phyloP scores from a whole-genome alignment of 2,888 invertebrate genomes.

The Netelia melanura region DNA sequence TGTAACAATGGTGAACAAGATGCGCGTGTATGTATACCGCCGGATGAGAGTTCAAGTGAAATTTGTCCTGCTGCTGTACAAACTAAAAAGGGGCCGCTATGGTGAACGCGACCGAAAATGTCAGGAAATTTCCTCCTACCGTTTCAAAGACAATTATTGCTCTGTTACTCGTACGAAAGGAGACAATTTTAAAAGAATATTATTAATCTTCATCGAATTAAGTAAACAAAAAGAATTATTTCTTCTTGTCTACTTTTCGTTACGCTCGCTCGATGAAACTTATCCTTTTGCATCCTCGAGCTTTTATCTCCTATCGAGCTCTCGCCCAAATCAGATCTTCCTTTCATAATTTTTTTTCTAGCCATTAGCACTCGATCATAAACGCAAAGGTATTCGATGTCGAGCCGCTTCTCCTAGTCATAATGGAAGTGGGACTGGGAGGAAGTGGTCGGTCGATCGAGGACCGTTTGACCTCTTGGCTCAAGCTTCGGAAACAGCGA shows the following conservation, averaged over 20 bases:
- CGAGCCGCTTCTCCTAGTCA: background rate
- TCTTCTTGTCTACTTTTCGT: background rate
- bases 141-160: slow-evolving; percentile 2
- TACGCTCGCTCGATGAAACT: background rate
- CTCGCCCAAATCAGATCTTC: slow-evolving; percentile 42
- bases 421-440: too few species aligned
- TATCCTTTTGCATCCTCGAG: slow-evolving; percentile 16
- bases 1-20: slow-evolving; percentile 53
- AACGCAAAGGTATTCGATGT: background rate
- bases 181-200: background rate
- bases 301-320: slow-evolving; percentile 32
- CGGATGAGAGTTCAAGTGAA: slow-evolving; percentile 19
- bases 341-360: slow-evolving; percentile 9
- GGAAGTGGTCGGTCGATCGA: background rate
- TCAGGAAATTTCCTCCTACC: background rate
- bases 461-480: slow-evolving; percentile 11
- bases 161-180: background rate
- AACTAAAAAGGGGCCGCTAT: background rate
- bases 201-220: too few species aligned
- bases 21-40: slow-evolving; percentile 29
- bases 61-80: slow-evolving; percentile 14
- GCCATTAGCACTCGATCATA: background rate
- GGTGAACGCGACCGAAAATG: slow-evolving; percentile 30
- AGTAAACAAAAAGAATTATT: too few species aligned
- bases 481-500: slow-evolving; percentile 20